A percentile compares a stretch with the other conserved stretches of the same genome.
These are phyloP conservation scores for Chiroxiphia lanceolata DNA, from an alignment of 2,797 vertebrate genomes.

Conservation along the genomic window DNA sequence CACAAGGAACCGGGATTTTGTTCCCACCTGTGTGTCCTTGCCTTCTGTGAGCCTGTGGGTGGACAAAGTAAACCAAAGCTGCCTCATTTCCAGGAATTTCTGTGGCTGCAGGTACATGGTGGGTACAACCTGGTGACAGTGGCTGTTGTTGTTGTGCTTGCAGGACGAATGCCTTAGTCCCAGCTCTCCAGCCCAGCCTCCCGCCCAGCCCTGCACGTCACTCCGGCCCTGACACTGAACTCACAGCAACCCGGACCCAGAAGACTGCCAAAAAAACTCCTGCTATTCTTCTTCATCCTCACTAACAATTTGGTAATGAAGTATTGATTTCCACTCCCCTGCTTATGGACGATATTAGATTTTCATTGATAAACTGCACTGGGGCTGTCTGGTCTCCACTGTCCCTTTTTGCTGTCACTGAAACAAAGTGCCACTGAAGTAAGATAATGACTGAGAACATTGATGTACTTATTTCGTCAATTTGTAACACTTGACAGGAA, in stretches of 20 bases:
- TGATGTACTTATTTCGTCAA: conserved; percentile 94
- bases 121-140: not conserved
- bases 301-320: conserved; percentile 99
- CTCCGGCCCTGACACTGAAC: conserved; percentile 89
- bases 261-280: conserved; percentile 87
- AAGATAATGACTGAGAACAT: conserved; percentile 94
- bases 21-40: fast-evolving
- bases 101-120: not conserved
- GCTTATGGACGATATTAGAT: conserved; percentile 98
- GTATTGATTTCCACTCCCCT: conserved; percentile 99
- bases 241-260: conserved; percentile 83
- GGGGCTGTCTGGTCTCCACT: conserved; percentile 84
- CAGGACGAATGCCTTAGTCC: conserved; percentile 81
- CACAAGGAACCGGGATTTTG: fast-evolving
- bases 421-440: conserved; percentile 97
- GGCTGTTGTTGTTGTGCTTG: conserved; percentile 55
- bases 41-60: not conserved
- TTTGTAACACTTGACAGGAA: conserved; percentile 97
- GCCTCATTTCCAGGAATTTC: not conserved
- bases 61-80: not conserved
- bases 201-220: conserved; percentile 78
- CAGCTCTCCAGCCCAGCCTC: conserved; percentile 66
- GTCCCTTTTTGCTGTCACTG: conserved; percentile 89
- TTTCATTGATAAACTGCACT: conserved; percentile 98
- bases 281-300: conserved; percentile 94